Percentiles rank a stretch among this genome's conserved stretches.
These are phyloP conservation scores for Myotis brandtii DNA, from an alignment of 2,113 vertebrate genomes.

Conservation along the genomic window DNA sequence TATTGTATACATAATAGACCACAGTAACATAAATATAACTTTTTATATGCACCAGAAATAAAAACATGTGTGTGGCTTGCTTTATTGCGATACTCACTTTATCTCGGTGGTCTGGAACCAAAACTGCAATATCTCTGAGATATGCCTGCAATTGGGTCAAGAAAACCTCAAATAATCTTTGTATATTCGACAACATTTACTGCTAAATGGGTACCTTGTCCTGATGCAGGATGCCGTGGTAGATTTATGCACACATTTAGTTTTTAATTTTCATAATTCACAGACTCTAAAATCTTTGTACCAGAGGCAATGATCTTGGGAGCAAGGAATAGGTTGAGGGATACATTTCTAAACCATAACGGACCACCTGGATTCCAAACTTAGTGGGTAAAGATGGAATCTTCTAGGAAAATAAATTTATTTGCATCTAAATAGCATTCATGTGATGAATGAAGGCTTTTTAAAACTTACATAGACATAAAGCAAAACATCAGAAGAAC, in stretches of 20 bases:
- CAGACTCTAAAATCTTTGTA: neutral
- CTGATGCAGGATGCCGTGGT: neutral
- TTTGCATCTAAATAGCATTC: neutral
- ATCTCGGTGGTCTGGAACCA: neutral
- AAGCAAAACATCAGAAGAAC: neutral
- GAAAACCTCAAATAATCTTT: neutral
- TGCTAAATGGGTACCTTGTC: neutral
- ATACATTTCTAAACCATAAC: neutral
- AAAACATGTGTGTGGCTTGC: neutral
- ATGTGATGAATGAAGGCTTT: neutral
- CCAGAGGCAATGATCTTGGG: neutral
- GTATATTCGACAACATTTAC: neutral
- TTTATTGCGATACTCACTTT: neutral
- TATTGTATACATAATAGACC: neutral
- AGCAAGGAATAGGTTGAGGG: neutral
- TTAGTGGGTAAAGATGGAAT: neutral
- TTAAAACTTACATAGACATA: neutral
- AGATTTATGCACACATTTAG: neutral
- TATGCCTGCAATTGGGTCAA: neutral
- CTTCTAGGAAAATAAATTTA: neutral
- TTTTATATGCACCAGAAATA: neutral
- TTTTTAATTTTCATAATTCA: neutral
- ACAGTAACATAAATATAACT: neutral
- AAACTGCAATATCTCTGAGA: neutral
- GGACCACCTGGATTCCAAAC: neutral